Evolutionary conservation across 2,888 invertebrate species (phyloP).

Genomic region (Nowickia ferox): DNA sequence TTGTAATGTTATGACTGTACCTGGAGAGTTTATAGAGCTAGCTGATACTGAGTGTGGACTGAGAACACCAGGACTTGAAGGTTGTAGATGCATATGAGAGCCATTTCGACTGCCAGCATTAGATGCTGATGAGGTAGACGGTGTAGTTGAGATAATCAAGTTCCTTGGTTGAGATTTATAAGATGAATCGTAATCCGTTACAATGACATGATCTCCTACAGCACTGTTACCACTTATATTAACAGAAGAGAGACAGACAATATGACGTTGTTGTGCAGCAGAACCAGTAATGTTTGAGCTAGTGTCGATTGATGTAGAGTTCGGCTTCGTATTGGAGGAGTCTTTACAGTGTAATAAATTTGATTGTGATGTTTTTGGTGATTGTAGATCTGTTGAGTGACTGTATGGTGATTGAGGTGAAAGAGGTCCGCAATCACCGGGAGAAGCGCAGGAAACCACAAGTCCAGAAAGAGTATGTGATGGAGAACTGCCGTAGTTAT

Average conservation of each 20-base stretch:
- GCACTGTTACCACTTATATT: conserved; percentile 46
- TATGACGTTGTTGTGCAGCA: conserved; percentile 72
- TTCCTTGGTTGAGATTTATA: conserved; percentile 80
- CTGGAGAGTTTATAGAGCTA: conserved; percentile 84
- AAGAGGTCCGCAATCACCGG: conserved; percentile 83
- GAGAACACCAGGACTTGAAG: conserved; percentile 87
- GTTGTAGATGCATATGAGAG: conserved; percentile 77
- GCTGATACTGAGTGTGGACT: conserved; percentile 87
- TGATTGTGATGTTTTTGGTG: conserved; percentile 83
- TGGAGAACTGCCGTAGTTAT: conserved; percentile 89
- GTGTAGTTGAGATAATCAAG: conserved; percentile 73
- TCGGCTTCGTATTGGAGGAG: conserved; percentile 59
- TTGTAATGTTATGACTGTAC: conserved; percentile 74
- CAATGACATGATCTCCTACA: conserved; percentile 70
- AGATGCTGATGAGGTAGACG: conserved; percentile 75
- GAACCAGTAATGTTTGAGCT: neutral
- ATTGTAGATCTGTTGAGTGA: conserved; percentile 89
- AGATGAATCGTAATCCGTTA: conserved; percentile 89
- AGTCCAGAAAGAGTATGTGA: conserved; percentile 85
- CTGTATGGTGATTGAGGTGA: conserved; percentile 94
- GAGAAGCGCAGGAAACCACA: conserved; percentile 83
- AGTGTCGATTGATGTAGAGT: conserved; percentile 48
- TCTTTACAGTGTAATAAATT: conserved; percentile 40
- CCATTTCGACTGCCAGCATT: conserved; percentile 76
- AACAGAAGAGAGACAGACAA: conserved; percentile 74